Conservation (phyloP, 2,797 vertebrate species). For the Rhyacichthys aspro region DNA sequence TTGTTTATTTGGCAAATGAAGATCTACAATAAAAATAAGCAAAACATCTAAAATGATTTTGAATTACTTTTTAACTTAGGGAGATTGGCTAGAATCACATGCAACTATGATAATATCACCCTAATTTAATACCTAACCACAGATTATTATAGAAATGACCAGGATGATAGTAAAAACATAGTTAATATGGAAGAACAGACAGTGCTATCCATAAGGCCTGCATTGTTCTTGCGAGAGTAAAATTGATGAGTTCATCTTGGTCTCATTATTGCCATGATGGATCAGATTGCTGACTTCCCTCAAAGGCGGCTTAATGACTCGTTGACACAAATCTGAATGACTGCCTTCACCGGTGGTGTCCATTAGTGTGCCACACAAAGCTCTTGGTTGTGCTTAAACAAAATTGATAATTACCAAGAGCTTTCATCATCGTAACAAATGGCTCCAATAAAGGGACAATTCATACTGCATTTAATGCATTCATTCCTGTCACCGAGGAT, state of each 20-base stretch:
- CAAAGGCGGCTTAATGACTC: conserved; percentile 84
- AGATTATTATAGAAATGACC: no score
- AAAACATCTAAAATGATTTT: no score
- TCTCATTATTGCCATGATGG: conserved; percentile 83
- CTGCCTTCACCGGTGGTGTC: conserved; percentile 74
- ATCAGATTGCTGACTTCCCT: conserved; percentile 82
- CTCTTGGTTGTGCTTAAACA: conserved; percentile 78
- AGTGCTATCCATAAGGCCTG: conserved; percentile 35
- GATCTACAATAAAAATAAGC: no score
- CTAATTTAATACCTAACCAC: no score
- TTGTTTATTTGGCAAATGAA: no score
- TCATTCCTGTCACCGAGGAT: conserved; percentile 51
- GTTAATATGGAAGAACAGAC: conserved; percentile 32
- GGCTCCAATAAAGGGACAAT: conserved; percentile 71
- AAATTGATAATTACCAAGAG: conserved; percentile 81
- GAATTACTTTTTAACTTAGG: no score
- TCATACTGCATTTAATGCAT: conserved; percentile 72
- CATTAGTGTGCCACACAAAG: conserved; percentile 75
- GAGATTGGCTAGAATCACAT: no score
- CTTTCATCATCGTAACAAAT: conserved; percentile 80
- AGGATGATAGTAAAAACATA: no score
- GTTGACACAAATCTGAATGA: conserved; percentile 79
- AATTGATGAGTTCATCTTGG: conserved; percentile 82
- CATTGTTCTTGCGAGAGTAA: conserved; percentile 60
- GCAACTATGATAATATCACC: no score